Percentiles rank a stretch among this genome's conserved stretches.
phyloP scores from a whole-genome alignment of 1,140 invertebrate species.

The Drusus annulatus region DNA sequence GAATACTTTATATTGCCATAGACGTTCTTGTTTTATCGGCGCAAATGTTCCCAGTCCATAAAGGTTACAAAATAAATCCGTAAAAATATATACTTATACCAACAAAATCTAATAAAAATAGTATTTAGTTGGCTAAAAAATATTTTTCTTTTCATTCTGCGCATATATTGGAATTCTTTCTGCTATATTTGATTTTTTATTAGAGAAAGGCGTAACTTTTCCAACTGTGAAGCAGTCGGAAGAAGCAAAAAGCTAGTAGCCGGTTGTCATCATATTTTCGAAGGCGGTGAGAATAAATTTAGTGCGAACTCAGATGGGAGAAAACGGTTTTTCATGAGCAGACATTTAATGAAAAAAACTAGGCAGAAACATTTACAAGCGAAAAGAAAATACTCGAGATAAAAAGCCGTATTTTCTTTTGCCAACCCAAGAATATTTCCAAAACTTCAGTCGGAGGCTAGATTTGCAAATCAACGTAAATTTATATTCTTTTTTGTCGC shows the following conservation, averaged over 20 bases:
- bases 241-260: constrained; percentile 22
- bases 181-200: neutral
- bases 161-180: too few relatives aligned
- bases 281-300: constrained; percentile 49
- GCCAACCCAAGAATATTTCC: constrained; percentile 55
- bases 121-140: too few relatives aligned
- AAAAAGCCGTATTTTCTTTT: constrained; percentile 58
- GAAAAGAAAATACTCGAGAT: constrained; percentile 57
- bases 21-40: too few relatives aligned
- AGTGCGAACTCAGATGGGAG: constrained; percentile 39
- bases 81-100: too few relatives aligned
- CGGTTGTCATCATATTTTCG: constrained; percentile 51
- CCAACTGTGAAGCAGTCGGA: constrained; percentile 25
- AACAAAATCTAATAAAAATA: too few relatives aligned
- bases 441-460: constrained; percentile 53
- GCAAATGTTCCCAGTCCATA: too few relatives aligned
- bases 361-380: constrained; percentile 58
- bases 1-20: constrained; percentile 1
- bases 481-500: constrained; percentile 58
- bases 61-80: too few relatives aligned
- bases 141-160: too few relatives aligned
- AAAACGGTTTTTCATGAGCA: constrained; percentile 48
- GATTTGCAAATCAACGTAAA: constrained; percentile 60
- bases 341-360: constrained; percentile 53
- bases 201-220: constrained; percentile 8